These are phyloP conservation scores for Gymnocypris eckloni DNA, from an alignment of 2,797 vertebrate species.

Conservation along the genomic window DNA sequence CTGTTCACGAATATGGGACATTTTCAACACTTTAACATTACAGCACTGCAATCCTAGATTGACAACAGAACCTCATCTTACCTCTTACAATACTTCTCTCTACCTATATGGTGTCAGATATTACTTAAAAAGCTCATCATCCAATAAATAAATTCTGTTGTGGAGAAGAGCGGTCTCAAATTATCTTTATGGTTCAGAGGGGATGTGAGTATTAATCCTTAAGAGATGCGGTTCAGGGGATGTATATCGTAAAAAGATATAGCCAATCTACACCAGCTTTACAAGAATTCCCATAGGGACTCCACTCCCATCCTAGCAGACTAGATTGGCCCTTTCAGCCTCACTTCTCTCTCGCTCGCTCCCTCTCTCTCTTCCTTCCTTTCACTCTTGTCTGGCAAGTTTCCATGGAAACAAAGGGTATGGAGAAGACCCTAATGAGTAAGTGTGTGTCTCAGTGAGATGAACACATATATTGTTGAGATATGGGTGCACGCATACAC, in stretches of 20 bases:
- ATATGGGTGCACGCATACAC: slow-evolving; percentile 16
- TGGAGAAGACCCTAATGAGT: slow-evolving; percentile 68
- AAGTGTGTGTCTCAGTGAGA: slow-evolving; percentile 68
- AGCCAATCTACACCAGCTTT: slow-evolving; percentile 62
- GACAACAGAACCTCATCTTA: neutral
- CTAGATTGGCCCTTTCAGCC: slow-evolving; percentile 70
- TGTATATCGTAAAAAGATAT: slow-evolving; percentile 53
- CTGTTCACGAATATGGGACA: neutral
- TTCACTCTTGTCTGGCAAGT: slow-evolving; percentile 75
- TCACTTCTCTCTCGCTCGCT: slow-evolving; percentile 52
- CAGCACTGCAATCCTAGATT: neutral
- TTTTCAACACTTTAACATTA: slow-evolving; percentile 19
- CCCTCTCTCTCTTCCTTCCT: slow-evolving; percentile 63
- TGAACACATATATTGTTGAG: slow-evolving; percentile 57
- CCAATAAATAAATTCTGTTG: slow-evolving; percentile 36
- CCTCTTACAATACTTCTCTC: neutral
- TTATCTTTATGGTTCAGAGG: slow-evolving; percentile 48
- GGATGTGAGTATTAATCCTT: slow-evolving; percentile 48
- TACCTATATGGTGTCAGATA: neutral
- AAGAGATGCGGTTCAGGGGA: slow-evolving; percentile 44
- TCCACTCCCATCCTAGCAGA: slow-evolving; percentile 65
- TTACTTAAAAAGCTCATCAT: slow-evolving; percentile 46
- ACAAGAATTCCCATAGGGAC: slow-evolving; percentile 70
- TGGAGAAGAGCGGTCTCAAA: slow-evolving; percentile 12
- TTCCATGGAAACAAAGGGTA: slow-evolving; percentile 84